Base-by-base conservation (phyloP, 2,888 invertebrate species). In the Hemicrepidius hirtus region DNA sequence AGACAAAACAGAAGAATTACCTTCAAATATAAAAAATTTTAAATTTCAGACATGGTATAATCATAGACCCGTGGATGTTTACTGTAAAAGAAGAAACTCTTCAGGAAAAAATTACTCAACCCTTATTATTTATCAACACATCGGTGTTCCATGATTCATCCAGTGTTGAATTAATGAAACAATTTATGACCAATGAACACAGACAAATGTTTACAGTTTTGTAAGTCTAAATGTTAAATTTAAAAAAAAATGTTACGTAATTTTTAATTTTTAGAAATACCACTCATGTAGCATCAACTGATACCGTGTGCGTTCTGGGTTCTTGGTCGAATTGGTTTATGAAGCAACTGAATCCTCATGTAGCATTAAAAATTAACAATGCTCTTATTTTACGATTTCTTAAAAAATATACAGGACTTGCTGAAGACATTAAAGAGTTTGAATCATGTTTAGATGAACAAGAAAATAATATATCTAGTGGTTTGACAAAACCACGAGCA, bases 41-140 rank as follows among this genome's bases (percentile, higher is more conserved):
- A 37, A 37, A 68, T 71, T 82, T 59, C 75, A 89, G 89, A 74
- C 82, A 84, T 68, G 89, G 88, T 10, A 84, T 91, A 10, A 85
- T 90, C 32, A 77, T 91, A 46, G 91, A 91, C 82, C 88, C 90
- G 0, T 91, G 91, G 91, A 89, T 91, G 89, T 90, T 88, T 80
- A 89, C 91, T 0, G 82, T 91, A 35, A 88, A 89, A 82, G 32
- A 32, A n/a, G 84, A 87, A 60, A 73, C 84, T 7, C 80, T 89
- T 24, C 72, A 82, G 0, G 80, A 82, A n/a, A 83, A 84, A 57
- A 82, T 89, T 2, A 78, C 83, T 10, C 88, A 89, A 78, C 90
- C 90, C 0, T 81, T 90, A 59, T 76, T 90, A 21, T 90, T 90
- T 80, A 84, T 91, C 64, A 91, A 90, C 80, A 88, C 89, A 4